A percentile compares a stretch with the other conserved stretches of the same genome.
These are phyloP conservation scores for Poeciliopsis turneri DNA, from an alignment of 2,797 vertebrate genomes.

Conservation along the genomic window DNA sequence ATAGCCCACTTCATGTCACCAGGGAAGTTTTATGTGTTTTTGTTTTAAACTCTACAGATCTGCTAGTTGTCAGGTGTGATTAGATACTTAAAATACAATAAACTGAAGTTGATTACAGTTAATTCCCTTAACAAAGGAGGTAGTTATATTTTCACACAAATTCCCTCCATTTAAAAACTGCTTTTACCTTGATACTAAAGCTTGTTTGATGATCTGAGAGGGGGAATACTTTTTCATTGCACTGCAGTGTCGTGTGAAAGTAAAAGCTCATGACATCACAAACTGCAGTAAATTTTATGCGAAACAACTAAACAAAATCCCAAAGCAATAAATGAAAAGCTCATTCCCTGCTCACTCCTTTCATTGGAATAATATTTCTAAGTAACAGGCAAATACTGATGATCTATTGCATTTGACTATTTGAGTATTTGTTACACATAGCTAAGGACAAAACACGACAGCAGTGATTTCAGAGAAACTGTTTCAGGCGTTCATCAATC, in stretches of 20 bases:
- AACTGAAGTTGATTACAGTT: not conserved
- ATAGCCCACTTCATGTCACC: not conserved
- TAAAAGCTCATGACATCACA: not conserved
- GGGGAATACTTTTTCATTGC: not conserved
- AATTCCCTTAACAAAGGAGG: not conserved
- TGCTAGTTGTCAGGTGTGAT: not conserved
- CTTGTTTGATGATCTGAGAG: not conserved
- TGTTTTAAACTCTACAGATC: not conserved
- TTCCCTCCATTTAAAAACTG: not conserved
- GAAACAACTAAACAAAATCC: not conserved
- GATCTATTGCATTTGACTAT: not conserved
- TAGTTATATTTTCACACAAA: not conserved
- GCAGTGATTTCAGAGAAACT: not conserved
- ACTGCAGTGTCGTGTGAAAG: not conserved
- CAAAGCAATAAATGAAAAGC: not conserved
- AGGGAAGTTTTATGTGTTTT: not conserved
- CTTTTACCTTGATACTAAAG: not conserved
- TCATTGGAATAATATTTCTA: not conserved
- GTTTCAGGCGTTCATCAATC: not conserved
- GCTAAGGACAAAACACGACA: not conserved
- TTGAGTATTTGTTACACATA: not conserved
- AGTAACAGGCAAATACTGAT: not conserved
- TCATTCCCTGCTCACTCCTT: not conserved
- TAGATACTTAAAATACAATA: not conserved
- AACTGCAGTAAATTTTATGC: not conserved